Percentiles rank a stretch among this genome's conserved stretches.
Evolutionary conservation across 2,888 invertebrate species (phyloP).

Genomic region (Julus scandinavius): DNA sequence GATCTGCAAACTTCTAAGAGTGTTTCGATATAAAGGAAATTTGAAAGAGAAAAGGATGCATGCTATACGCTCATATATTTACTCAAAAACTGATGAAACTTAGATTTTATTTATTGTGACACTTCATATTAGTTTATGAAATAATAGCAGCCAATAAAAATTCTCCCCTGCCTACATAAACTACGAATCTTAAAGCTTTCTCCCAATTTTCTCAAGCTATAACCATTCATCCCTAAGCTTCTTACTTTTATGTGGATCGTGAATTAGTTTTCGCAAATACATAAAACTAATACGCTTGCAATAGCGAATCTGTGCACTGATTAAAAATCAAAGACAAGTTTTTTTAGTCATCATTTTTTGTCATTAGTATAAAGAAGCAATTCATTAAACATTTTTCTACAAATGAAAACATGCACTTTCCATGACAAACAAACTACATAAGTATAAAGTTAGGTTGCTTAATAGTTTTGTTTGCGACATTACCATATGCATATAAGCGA

Average conservation of each 20-base stretch:
- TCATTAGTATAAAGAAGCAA: too few relatives aligned
- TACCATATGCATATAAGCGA: too few relatives aligned
- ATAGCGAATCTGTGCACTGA: neutral
- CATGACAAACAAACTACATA: too few relatives aligned
- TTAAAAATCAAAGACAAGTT: neutral
- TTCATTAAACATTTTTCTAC: too few relatives aligned
- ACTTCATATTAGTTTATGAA: constrained; percentile 49
- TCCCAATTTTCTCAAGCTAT: constrained; percentile 4
- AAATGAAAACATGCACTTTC: too few relatives aligned
- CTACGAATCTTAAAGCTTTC: constrained; percentile 32
- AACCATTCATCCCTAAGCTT: constrained; percentile 48
- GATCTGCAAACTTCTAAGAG: constrained; percentile 31
- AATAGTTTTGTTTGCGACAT: too few relatives aligned
- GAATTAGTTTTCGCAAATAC: constrained; percentile 40
- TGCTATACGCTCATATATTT: constrained; percentile 14
- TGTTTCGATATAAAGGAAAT: neutral
- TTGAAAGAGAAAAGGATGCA: neutral
- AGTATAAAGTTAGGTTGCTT: too few relatives aligned
- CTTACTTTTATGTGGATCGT: constrained; percentile 36
- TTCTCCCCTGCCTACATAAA: constrained; percentile 42
- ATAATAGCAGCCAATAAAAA: constrained; percentile 51
- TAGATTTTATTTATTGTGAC: constrained; percentile 48
- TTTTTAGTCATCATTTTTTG: neutral
- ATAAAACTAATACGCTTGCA: neutral
- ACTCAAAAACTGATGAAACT: constrained; percentile 48